Evolutionary conservation across 2,797 vertebrate genomes (phyloP).

Genomic region (Melanotaenia pygmaea): DNA sequence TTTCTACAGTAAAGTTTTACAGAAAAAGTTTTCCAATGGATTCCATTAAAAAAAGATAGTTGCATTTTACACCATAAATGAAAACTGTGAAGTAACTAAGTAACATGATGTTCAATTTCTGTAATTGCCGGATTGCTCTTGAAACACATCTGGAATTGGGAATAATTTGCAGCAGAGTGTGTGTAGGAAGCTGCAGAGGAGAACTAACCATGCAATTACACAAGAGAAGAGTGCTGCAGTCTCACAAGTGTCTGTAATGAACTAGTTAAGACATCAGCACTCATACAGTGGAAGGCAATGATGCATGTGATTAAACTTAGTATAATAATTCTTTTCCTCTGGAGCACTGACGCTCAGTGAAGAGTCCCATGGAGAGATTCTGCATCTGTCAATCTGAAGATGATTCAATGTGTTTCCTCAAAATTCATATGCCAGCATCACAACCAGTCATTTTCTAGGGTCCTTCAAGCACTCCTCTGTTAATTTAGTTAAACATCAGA

Average conservation of each 20-base stretch:
- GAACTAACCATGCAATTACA: slow-evolving; percentile 77
- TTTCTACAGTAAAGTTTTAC: slow-evolving; percentile 32
- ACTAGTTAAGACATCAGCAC: slow-evolving; percentile 75
- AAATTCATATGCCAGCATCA: slow-evolving; percentile 56
- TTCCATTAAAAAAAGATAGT: slow-evolving; percentile 25
- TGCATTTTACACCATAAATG: slow-evolving; percentile 44
- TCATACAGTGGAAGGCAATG: slow-evolving; percentile 59
- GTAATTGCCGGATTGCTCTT: slow-evolving; percentile 79
- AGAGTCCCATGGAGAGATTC: slow-evolving; percentile 71
- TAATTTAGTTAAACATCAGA: slow-evolving; percentile 80
- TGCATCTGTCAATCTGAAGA: slow-evolving; percentile 63
- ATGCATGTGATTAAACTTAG: slow-evolving; percentile 74
- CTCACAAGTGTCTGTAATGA: slow-evolving; percentile 75
- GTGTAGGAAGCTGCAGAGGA: slow-evolving; percentile 76
- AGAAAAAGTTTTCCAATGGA: slow-evolving; percentile 57
- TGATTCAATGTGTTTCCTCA: slow-evolving; percentile 68
- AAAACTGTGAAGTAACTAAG: slow-evolving; percentile 66
- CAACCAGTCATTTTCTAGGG: slow-evolving; percentile 55
- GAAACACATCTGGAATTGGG: slow-evolving; percentile 72
- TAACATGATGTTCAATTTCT: slow-evolving; percentile 68
- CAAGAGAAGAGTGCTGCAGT: slow-evolving; percentile 71
- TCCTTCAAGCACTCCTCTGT: slow-evolving; percentile 77
- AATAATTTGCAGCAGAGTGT: slow-evolving; percentile 76
- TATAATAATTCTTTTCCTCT: slow-evolving; percentile 66
- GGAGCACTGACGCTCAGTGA: slow-evolving; percentile 54